Percentiles rank a stretch among this genome's conserved stretches.
phyloP scores from a whole-genome alignment of 2,797 vertebrate genomes.

The Tinamus major region DNA sequence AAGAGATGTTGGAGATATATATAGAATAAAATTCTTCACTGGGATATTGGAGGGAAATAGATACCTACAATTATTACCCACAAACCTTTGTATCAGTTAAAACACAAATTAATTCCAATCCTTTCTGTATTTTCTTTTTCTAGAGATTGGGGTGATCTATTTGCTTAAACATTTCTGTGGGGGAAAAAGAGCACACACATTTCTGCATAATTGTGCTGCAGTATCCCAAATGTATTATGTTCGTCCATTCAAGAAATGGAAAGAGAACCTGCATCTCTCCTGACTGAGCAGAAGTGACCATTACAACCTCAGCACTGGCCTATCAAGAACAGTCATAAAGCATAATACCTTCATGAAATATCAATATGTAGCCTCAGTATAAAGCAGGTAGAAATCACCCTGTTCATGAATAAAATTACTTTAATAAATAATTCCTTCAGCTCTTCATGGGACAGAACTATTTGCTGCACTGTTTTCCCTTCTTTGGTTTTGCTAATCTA shows the following conservation, averaged over 20 bases:
- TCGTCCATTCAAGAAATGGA: neutral
- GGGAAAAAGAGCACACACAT: neutral
- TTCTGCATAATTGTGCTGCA: neutral
- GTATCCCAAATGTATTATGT: neutral
- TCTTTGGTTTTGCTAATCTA: neutral
- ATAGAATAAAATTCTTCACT: neutral
- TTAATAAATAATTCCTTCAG: neutral
- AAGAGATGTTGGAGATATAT: neutral
- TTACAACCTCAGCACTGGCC: neutral
- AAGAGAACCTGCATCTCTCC: neutral
- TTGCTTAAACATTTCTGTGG: neutral
- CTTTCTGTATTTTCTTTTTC: neutral
- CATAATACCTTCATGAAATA: neutral
- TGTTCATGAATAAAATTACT: neutral
- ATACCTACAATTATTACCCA: neutral
- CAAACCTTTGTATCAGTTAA: neutral
- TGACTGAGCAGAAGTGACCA: neutral
- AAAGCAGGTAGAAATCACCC: neutral
- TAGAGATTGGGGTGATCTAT: neutral
- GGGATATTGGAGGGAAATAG: neutral
- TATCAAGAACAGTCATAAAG: neutral
- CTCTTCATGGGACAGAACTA: neutral
- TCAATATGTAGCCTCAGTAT: neutral
- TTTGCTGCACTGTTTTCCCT: neutral
- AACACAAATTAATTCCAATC: neutral